Base-by-base conservation (phyloP, 1,140 invertebrate species). In the Euwallacea similis region DNA sequence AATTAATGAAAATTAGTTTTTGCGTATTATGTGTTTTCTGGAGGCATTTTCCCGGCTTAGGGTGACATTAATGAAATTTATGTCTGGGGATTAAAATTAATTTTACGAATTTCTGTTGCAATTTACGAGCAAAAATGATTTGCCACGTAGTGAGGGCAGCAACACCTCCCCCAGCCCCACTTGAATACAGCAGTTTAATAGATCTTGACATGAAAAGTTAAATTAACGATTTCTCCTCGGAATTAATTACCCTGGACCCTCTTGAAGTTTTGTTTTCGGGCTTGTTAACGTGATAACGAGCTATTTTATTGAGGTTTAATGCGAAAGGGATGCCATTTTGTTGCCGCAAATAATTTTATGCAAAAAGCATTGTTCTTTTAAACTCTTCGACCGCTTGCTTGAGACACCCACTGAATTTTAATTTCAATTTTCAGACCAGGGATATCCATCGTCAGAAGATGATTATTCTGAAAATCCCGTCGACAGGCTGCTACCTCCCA, bases 401-500 rank as follows among this genome's bases (percentile, higher is more conserved):
- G 16, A 56, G 16, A 15, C 10, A 56, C 54, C 9, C 9, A 2
- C 16, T 56, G 13, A 50, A 33, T 33, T 33, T 33, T 33, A 33
- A 33, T 69, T 73, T 69, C 73, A 67, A 73, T 67, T 83, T 83
- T 75, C 79, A 83, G 82, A 83, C 56, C 79, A 82, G 42, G 80
- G 74, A 54, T 76, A 72, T 54, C 76, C 67, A 70, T 73, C 77
- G 59, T 74, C 65, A 65, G 79, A 81, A 58, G 81, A 83, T 62
- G 82, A 84, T 70, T 84, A 84, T 76, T 76, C 75, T 21, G 82
- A 84, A 71, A 83, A 83, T 73, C 78, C 80, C 16, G 77, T 84
- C 53, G 82, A 84, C 73, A 76, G 79, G 61, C 73, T 83, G 42
- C 72, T 84, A 16, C 81, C 82, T 61, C 78, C 53, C 8, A 11